These are phyloP conservation scores for Phrynocephalus vlangalii DNA, from an alignment of 2,797 vertebrate species.

Conservation along the genomic window DNA sequence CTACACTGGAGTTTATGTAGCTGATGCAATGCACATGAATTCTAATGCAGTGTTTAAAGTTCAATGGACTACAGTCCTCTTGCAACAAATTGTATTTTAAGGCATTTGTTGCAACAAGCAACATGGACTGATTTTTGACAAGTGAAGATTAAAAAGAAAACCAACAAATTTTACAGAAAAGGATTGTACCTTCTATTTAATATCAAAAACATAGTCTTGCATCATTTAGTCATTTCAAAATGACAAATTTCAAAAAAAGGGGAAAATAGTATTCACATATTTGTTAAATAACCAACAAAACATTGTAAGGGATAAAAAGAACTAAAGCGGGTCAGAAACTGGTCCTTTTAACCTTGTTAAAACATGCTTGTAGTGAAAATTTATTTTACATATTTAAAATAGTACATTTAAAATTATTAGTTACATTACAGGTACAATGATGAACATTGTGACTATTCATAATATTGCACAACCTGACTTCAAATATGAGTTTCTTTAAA, in stretches of 20 bases:
- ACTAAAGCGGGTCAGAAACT: constrained; percentile 81
- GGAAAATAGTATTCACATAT: constrained; percentile 74
- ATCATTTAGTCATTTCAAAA: constrained; percentile 73
- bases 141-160: constrained; percentile 57
- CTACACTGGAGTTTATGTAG: neutral
- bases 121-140: constrained; percentile 6
- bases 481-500: constrained; percentile 91
- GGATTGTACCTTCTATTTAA: constrained; percentile 72
- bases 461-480: constrained; percentile 98
- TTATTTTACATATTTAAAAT: constrained; percentile 99
- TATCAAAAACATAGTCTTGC: constrained; percentile 76
- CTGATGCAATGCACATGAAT: neutral
- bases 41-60: neutral
- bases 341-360: constrained; percentile 83
- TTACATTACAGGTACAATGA: constrained; percentile 95
- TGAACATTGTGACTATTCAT: constrained; percentile 88
- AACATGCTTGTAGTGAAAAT: constrained; percentile 94
- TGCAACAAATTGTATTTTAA: neutral
- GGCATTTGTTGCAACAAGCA: constrained; percentile 15
- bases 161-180: constrained; percentile 66
- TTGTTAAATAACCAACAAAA: constrained; percentile 75
- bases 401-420: constrained; percentile 96
- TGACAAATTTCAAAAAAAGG: constrained; percentile 73
- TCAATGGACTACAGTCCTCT: neutral
- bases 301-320: constrained; percentile 63